These are phyloP conservation scores for Zingel zingel DNA, from an alignment of 2,113 vertebrate genomes.

Conservation along the genomic window DNA sequence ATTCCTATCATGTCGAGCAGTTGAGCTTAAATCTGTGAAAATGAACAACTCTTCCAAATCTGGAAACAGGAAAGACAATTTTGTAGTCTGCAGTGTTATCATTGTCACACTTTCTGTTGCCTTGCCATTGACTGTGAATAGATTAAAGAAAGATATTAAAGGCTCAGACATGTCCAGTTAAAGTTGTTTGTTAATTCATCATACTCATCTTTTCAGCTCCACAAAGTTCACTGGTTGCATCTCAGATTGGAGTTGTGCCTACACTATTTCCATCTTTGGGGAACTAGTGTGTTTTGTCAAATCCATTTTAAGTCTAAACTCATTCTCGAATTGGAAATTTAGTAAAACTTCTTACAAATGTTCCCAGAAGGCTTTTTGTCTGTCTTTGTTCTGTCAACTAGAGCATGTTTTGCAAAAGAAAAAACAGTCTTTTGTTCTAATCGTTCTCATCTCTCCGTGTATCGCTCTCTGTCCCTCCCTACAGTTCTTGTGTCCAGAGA, in stretches of 20 bases:
- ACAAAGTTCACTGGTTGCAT: not conserved
- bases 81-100: slow-evolving; percentile 25
- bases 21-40: slow-evolving; percentile 54
- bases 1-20: slow-evolving; percentile 43
- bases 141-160: slow-evolving; percentile 36
- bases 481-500: slow-evolving; percentile 94
- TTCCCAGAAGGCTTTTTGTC: not conserved
- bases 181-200: slow-evolving; percentile 25
- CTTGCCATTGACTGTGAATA: slow-evolving; percentile 7
- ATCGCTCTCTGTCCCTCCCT: not conserved
- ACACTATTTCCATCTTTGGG: not conserved
- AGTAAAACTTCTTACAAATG: not conserved
- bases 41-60: slow-evolving; percentile 55
- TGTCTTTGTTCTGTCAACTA: not conserved
- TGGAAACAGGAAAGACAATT: slow-evolving; percentile 51
- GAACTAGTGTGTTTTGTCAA: not conserved
- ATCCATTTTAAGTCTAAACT: not conserved
- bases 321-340: not conserved
- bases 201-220: slow-evolving; percentile 1
- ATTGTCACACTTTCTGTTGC: not conserved
- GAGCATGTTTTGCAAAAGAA: not conserved
- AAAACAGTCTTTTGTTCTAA: not conserved
- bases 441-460: not conserved
- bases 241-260: not conserved
- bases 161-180: not conserved